Evolutionary conservation across 2,113 vertebrate species (phyloP).

Genomic region (Rhinolophus sinicus): DNA sequence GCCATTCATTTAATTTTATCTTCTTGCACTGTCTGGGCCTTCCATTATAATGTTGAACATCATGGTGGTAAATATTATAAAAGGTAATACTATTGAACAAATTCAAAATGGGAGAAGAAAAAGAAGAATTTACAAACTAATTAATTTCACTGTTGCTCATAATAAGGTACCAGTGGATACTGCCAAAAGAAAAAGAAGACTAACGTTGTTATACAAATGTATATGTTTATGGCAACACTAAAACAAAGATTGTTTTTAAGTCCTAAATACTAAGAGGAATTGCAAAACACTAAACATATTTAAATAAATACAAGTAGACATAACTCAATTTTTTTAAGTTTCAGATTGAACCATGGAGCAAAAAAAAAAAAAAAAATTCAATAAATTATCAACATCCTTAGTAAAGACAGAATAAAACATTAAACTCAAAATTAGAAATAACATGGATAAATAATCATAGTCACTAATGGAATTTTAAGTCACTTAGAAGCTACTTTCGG

Average conservation of each 20-base stretch:
- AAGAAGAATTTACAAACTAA: neutral
- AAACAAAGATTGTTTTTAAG: neutral
- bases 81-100: neutral
- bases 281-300: neutral
- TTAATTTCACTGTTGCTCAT: constrained; percentile 49
- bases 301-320: neutral
- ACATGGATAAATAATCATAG: constrained; percentile 2
- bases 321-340: neutral
- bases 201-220: neutral
- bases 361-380: neutral
- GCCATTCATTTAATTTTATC: neutral
- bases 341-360: neutral
- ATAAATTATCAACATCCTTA: neutral
- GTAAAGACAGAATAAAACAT: neutral
- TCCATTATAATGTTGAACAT: neutral
- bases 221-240: neutral
- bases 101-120: neutral
- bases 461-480: neutral
- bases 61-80: neutral
- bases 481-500: neutral
- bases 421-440: neutral
- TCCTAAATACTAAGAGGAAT: neutral
- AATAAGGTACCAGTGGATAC: neutral
- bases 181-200: neutral
- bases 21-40: neutral